These are phyloP conservation scores for Romanogobio albipinnatus DNA, from an alignment of 2,113 vertebrate genomes.

Conservation along the genomic window DNA sequence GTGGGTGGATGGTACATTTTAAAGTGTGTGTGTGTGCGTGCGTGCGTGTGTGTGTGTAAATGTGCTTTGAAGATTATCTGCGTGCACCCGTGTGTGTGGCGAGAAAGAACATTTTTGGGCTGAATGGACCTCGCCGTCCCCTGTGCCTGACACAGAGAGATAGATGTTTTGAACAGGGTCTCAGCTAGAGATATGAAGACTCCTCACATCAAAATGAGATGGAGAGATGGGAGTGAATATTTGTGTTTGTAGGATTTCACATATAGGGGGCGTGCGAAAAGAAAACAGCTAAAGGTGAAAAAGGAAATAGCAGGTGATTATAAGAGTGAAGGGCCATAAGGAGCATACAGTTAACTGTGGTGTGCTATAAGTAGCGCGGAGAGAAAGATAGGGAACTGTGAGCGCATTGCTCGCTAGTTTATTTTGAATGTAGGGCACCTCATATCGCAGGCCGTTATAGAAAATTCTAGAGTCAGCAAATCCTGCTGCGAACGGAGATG, in stretches of 20 bases:
- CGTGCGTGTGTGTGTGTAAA: constrained; percentile 20
- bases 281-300: background rate
- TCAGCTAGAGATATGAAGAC: constrained; percentile 29
- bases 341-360: constrained; percentile 10
- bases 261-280: background rate
- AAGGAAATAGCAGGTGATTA: constrained; percentile 28
- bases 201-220: constrained; percentile 1
- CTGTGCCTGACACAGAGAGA: background rate
- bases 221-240: constrained; percentile 11
- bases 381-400: constrained; percentile 18
- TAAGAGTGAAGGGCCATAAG: background rate
- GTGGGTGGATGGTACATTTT: background rate
- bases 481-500: constrained; percentile 41
- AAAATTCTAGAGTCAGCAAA: constrained; percentile 56
- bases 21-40: background rate
- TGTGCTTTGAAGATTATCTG: constrained; percentile 1
- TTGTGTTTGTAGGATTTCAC: constrained; percentile 24
- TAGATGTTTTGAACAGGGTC: constrained; percentile 13
- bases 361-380: background rate
- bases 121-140: background rate
- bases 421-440: constrained; percentile 54
- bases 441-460: constrained; percentile 50
- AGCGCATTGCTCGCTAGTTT: constrained; percentile 18
- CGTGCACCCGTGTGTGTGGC: constrained; percentile 13
- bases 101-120: background rate